Conservation (phyloP, 2,113 vertebrate species). For the Tetraodon nigroviridis region DNA sequence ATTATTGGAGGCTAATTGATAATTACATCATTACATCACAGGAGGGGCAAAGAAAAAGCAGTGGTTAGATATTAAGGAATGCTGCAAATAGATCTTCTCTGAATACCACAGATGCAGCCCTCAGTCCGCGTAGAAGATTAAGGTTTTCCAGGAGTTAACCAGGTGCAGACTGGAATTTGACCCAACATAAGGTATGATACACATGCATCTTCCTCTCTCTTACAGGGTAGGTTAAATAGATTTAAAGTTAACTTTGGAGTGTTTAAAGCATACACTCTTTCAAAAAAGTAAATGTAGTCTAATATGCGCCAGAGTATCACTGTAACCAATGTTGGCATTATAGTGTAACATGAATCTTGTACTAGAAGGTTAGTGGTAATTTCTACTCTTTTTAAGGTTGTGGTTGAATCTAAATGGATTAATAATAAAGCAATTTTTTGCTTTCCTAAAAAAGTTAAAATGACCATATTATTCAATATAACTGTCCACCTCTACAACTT, state of each 20-base stretch:
- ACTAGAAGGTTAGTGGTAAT: background rate
- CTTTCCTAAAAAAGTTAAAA: background rate
- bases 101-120: slow-evolving; percentile 65
- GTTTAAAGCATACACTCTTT: background rate
- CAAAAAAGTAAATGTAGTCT: too few relatives aligned
- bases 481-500: background rate
- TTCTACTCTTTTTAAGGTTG: background rate
- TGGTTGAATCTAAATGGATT: background rate
- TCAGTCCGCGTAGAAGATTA: slow-evolving; percentile 57
- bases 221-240: slow-evolving; percentile 9
- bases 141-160: slow-evolving; percentile 66
- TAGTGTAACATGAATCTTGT: too few relatives aligned
- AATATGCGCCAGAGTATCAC: too few relatives aligned
- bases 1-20: slow-evolving; percentile 82
- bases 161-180: slow-evolving; percentile 63
- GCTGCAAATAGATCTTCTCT: slow-evolving; percentile 71
- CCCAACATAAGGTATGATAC: slow-evolving; percentile 25
- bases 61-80: slow-evolving; percentile 65
- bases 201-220: slow-evolving; percentile 14
- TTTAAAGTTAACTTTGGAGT: background rate
- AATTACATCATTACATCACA: slow-evolving; percentile 77
- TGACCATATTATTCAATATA: background rate
- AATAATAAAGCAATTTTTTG: background rate
- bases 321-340: too few relatives aligned
- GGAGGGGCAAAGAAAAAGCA: slow-evolving; percentile 60